Percentiles rank a stretch among this genome's conserved stretches.
Evolutionary conservation across 64 coral and sea anemone genomes (phyloP).

Genomic region (Platygyra sinensis): DNA sequence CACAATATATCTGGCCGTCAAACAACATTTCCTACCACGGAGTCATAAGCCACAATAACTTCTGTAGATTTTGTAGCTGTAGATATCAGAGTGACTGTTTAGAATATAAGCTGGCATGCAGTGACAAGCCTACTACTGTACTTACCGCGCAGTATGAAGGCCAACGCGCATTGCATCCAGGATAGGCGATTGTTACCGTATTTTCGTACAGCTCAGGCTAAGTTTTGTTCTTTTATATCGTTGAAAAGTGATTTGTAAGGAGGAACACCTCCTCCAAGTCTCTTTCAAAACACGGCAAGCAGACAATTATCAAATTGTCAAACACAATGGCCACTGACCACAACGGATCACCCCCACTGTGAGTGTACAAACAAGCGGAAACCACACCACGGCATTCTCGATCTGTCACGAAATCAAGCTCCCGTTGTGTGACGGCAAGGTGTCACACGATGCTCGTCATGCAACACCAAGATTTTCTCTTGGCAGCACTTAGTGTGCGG

Average conservation of each 20-base stretch:
- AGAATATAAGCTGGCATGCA: neutral
- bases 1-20: neutral
- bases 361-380: constrained; percentile 9
- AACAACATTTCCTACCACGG: neutral
- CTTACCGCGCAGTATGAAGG: neutral
- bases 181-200: too few species aligned
- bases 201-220: neutral
- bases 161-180: too few species aligned
- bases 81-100: too few species aligned
- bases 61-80: neutral
- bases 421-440: neutral
- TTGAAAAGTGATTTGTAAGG: neutral
- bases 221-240: neutral
- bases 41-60: neutral
- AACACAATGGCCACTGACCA: constrained; percentile 17
- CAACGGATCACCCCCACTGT: neutral
- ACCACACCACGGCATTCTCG: neutral
- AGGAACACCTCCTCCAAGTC: neutral
- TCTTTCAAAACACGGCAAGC: neutral
- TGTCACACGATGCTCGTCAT: neutral
- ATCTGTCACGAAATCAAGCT: constrained; percentile 4
- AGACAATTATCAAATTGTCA: constrained; percentile 6
- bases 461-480: too few species aligned
- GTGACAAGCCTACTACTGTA: neutral
- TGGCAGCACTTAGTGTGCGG: too few species aligned